Percentiles rank a stretch among this genome's conserved stretches.
phyloP scores from a whole-genome alignment of 2,797 vertebrate species.

The Pyrrhura leucotis region DNA sequence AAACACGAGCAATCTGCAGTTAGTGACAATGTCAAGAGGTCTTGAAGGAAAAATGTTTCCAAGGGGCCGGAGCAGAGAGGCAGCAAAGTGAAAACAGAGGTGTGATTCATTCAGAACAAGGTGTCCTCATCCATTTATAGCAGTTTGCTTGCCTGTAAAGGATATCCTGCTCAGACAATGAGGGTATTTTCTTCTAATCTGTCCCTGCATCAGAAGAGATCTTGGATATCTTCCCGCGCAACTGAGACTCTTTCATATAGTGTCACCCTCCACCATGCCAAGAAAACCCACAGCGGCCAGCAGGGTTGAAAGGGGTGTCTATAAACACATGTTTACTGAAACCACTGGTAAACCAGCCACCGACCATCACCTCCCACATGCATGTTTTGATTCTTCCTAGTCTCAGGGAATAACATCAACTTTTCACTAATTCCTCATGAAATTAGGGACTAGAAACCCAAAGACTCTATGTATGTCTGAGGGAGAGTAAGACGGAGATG shows the following conservation, averaged over 20 bases:
- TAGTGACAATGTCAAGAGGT: conserved; percentile 13
- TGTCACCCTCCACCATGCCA: background rate
- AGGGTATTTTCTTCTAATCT: background rate
- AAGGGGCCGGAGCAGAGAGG: background rate
- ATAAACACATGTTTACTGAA: conserved; percentile 36
- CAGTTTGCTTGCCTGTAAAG: background rate
- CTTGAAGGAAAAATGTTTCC: conserved; percentile 34
- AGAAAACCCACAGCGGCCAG: background rate
- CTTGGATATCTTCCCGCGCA: background rate
- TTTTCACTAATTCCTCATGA: background rate
- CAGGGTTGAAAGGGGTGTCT: background rate
- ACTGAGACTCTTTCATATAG: conserved; percentile 15
- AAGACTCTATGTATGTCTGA: background rate
- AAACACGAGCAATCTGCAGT: background rate
- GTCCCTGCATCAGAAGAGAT: background rate
- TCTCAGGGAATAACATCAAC: background rate
- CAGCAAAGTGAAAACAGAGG: background rate
- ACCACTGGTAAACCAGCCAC: background rate
- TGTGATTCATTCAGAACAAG: background rate
- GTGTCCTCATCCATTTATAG: conserved; percentile 13
- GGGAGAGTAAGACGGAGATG: background rate
- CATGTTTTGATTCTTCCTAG: background rate
- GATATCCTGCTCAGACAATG: background rate
- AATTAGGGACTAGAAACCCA: background rate
- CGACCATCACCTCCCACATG: background rate